Evolutionary conservation across 1,140 invertebrate genomes (phyloP).

Genomic region (Pseudomyrmex dendroicus): DNA sequence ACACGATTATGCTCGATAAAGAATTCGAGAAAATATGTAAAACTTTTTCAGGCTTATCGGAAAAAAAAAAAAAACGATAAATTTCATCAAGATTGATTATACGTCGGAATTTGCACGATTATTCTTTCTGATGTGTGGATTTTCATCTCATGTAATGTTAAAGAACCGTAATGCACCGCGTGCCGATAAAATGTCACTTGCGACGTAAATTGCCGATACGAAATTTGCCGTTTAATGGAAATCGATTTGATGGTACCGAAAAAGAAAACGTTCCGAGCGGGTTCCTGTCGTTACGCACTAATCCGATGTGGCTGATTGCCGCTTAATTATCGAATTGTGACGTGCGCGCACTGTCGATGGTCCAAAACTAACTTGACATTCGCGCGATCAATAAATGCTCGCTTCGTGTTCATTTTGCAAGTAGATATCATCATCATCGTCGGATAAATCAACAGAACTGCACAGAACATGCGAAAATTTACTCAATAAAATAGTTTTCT

Average conservation of each 20-base stretch:
- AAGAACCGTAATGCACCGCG: slow-evolving; percentile 23
- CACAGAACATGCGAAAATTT: neutral
- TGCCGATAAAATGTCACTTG: slow-evolving; percentile 14
- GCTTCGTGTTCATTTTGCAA: slow-evolving; percentile 25
- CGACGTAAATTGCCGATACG: slow-evolving; percentile 26
- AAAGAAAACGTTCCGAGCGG: slow-evolving; percentile 26
- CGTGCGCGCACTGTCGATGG: slow-evolving; percentile 41
- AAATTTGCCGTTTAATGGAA: slow-evolving; percentile 45
- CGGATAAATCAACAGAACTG: neutral
- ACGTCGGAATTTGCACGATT: neutral
- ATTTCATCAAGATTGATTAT: neutral
- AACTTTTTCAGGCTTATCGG: neutral
- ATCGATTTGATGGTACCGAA: slow-evolving; percentile 31
- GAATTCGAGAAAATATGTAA: neutral
- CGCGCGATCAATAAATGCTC: slow-evolving; percentile 21
- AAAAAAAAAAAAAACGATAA: neutral
- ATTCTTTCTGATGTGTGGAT: neutral
- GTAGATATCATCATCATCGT: slow-evolving; percentile 4
- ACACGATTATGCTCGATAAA: neutral
- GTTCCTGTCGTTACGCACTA: slow-evolving; percentile 45
- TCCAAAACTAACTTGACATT: slow-evolving; percentile 48
- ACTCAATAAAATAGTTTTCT: slow-evolving; percentile 16
- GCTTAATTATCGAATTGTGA: slow-evolving; percentile 57
- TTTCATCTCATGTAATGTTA: slow-evolving; percentile 31
- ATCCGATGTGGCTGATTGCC: slow-evolving; percentile 51